A percentile compares a stretch with the other conserved stretches of the same genome.
Conservation (phyloP, 1,140 invertebrate species). For the Nilaparvata lugens region DNA sequence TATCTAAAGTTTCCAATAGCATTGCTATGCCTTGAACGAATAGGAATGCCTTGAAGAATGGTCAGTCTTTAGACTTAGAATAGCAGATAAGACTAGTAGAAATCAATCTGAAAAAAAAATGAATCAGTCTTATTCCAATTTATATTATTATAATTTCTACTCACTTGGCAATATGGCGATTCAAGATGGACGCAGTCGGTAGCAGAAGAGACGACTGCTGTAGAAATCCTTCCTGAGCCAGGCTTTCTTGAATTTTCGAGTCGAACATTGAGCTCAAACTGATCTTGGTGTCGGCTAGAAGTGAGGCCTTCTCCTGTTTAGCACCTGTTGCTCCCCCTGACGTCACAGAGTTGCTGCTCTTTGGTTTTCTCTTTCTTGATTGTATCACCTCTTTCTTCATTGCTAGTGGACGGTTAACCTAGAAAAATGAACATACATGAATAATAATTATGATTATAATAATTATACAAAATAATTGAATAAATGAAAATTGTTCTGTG, state of each 20-base stretch:
- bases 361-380: slow-evolving; percentile 72
- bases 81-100: too few relatives aligned
- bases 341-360: slow-evolving; percentile 21
- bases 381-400: slow-evolving; percentile 97
- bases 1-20: too few relatives aligned
- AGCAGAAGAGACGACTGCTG: slow-evolving; percentile 9
- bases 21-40: too few relatives aligned
- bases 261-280: background rate
- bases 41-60: too few relatives aligned
- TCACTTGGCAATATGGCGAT: slow-evolving; percentile 16
- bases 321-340: background rate
- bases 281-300: background rate
- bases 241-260: background rate
- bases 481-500: background rate
- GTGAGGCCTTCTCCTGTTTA: background rate
- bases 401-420: slow-evolving; percentile 77
- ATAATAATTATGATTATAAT: too few relatives aligned
- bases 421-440: slow-evolving; percentile 17
- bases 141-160: too few relatives aligned
- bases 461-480: too few relatives aligned
- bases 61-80: too few relatives aligned
- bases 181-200: slow-evolving; percentile 4
- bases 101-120: too few relatives aligned
- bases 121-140: too few relatives aligned
- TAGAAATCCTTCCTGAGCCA: slow-evolving; percentile 4